Conservation (phyloP, 2,113 vertebrate species). For the Lutjanus erythropterus region DNA sequence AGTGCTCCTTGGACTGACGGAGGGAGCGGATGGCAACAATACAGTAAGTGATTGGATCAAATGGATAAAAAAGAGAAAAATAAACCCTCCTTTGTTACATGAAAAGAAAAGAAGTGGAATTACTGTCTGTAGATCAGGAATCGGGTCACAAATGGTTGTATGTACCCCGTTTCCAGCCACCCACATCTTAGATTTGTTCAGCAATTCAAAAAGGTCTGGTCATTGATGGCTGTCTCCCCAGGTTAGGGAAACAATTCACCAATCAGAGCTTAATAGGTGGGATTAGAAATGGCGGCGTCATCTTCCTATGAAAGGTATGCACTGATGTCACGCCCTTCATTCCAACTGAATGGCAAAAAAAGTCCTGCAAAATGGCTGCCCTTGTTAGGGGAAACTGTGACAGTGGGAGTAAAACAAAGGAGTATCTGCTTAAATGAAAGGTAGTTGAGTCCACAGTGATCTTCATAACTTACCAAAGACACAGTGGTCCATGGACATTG, state of each 20-base stretch:
- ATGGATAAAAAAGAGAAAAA: not conserved
- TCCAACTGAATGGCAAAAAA: no score
- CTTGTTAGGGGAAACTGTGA: no score
- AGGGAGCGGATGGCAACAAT: constrained; percentile 63
- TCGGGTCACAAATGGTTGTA: not conserved
- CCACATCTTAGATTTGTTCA: not conserved
- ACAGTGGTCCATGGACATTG: no score
- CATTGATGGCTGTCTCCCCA: not conserved
- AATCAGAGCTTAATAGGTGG: not conserved
- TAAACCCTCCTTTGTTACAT: not conserved
- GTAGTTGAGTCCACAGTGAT: no score
- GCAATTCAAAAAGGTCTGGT: not conserved
- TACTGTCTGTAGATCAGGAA: not conserved
- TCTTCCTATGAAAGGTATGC: no score
- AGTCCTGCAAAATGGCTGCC: no score
- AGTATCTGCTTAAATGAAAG: no score
- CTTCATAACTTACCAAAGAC: no score
- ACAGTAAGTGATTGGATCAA: constrained; percentile 60
- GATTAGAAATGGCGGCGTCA: not conserved
- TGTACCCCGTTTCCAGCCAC: not conserved
- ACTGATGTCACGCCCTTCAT: no score
- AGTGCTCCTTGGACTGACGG: constrained; percentile 81
- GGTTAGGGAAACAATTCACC: not conserved
- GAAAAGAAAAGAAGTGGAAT: not conserved
- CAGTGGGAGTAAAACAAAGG: no score